These are phyloP conservation scores for Apistogramma diplotaenia DNA, from an alignment of 2,113 vertebrate genomes.

Conservation along the genomic window DNA sequence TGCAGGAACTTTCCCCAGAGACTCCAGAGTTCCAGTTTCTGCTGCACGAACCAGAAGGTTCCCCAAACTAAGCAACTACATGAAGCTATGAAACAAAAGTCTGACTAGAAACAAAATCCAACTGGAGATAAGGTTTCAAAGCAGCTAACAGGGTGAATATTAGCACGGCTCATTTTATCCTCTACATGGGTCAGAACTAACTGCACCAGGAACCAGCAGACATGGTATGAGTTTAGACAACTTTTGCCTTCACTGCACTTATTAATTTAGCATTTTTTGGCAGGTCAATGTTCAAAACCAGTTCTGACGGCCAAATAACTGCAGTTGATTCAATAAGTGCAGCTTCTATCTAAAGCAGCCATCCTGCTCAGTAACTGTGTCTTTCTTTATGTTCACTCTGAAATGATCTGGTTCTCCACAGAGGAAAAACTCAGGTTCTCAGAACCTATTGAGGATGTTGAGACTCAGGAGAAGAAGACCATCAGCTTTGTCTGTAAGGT, in stretches of 20 bases:
- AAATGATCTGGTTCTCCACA: conserved; percentile 53
- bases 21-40: background rate
- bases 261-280: background rate
- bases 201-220: background rate
- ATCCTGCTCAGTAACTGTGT: background rate
- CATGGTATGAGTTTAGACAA: background rate
- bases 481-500: conserved; percentile 94
- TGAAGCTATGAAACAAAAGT: too few relatives aligned
- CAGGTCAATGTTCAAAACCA: background rate
- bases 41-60: background rate
- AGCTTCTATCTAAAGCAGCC: background rate
- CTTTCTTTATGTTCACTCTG: background rate
- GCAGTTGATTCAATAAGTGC: background rate
- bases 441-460: conserved; percentile 90
- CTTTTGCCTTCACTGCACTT: background rate
- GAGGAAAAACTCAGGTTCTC: conserved; percentile 91
- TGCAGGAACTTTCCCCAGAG: too few relatives aligned
- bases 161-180: background rate
- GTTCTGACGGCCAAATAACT: background rate
- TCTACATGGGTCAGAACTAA: background rate
- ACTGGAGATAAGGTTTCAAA: too few relatives aligned
- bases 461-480: conserved; percentile 96
- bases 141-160: too few relatives aligned
- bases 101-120: too few relatives aligned
- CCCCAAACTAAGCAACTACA: background rate